phyloP scores from a whole-genome alignment of 2,888 invertebrate genomes.

The Athalia rosae region DNA sequence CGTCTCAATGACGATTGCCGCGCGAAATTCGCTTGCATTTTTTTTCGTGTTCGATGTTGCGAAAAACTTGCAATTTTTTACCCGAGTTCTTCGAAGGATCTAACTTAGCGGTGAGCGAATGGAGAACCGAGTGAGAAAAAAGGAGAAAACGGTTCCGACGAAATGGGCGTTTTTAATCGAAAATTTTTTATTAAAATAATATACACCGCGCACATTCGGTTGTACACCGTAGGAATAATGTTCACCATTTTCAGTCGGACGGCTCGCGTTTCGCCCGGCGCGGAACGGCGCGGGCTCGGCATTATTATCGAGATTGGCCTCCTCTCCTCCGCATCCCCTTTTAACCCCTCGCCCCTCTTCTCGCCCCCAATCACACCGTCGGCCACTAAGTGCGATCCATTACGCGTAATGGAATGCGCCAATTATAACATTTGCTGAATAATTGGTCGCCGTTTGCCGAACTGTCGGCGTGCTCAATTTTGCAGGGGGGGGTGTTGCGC shows the following conservation, averaged over 20 bases:
- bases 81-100: no score
- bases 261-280: conserved; percentile 46
- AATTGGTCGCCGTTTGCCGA: conserved; percentile 68
- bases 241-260: background rate
- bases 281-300: conserved; percentile 39
- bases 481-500: conserved; percentile 7
- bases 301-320: conserved; percentile 69
- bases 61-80: no score
- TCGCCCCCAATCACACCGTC: conserved; percentile 69
- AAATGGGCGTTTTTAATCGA: no score
- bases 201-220: no score
- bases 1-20: no score
- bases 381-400: conserved; percentile 72
- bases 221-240: no score
- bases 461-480: conserved; percentile 53
- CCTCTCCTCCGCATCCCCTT: conserved; percentile 42
- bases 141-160: no score
- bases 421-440: conserved; percentile 73
- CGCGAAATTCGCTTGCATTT: no score
- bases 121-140: no score
- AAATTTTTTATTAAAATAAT: no score
- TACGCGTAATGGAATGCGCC: conserved; percentile 72
- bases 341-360: conserved; percentile 47
- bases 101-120: no score
- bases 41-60: no score